Base-by-base conservation (phyloP, 2,113 vertebrate genomes). In the Pyxicephalus adspersus region DNA sequence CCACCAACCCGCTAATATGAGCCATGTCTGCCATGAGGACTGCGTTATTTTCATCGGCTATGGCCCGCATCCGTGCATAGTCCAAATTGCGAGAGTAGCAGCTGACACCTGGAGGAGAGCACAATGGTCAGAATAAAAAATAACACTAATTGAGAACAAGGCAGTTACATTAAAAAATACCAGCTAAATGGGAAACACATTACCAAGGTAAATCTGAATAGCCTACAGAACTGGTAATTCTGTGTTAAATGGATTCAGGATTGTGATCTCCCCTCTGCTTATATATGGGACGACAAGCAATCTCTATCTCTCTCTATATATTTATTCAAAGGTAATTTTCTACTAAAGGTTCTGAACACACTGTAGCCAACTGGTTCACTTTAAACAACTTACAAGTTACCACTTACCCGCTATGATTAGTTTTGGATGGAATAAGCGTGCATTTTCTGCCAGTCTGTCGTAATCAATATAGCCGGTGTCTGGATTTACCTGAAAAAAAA, bases 11-110 rank as follows among this genome's bases (percentile, higher is more conserved):
- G 0, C 97, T 98, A 88, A 99, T 96, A 87, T 99, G 98, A 1
- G 98, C 97, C 96, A 99, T 99, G 92, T 98, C 98, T 0, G 93
- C 94, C 96, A 99, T 90, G 5, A 99, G 94, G 0, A 93, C 96
- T 0, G 98, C 96, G 0, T 92, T 84, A 0, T 96, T 98, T 85
- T 94, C 93, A 0, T 95, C 89, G 0, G 98, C 95, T 0, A 99
- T 97, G 90, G 89, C 89, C 72, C 93, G 92, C 94, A 99, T 84
- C 13, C 95, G 94, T 9, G 87, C 89, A 0, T 99, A 99, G 88
- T 99, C 96, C 73, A 99, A 87, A 88, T 97, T 97, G 17, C 97
- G 94, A 0, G 98, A 99, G 75, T 99, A 98, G 87, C 97, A 99
- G 90, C 97, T 98, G 18, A 93, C 92, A 19, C 97, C 98, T 99